Evolutionary conservation across 1,140 invertebrate species (phyloP), one percentile per base, ranked within the genome.

Genomic region (Centruroides sculpturatus): DNA sequence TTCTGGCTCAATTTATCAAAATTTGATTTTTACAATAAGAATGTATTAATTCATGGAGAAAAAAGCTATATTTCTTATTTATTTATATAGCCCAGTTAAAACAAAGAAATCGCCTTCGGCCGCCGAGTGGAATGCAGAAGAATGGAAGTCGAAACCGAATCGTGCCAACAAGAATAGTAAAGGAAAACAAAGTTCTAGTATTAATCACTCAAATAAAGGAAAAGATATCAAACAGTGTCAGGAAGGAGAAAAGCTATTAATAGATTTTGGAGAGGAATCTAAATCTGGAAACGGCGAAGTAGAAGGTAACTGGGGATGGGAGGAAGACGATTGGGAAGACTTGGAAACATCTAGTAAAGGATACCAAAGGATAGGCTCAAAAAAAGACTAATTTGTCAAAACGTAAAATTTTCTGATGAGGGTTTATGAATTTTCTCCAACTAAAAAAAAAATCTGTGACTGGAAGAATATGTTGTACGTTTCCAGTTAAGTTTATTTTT

Each of bases 321-420:
- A 57, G 9, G 55, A 61, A 35, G 12, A 35, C 4, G 41, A 47
- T 10, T 61, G 60, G 60, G 60, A 61, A 11, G 35, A 56, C 5
- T 35, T 61, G n/a, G 60, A 57, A 46, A 61, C 51, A 54, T 46
- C 55, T 13, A 52, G 49, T 55, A 60, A 55, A 54, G 60, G 60
- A 47, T 61, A 61, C 35, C 60, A 61, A 54, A 57, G 60, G 50
- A 61, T 61, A 61, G 60, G 60, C 48, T 60, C 54, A 47, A 61
- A 61, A 48, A 57, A 61, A 13, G 60, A 61, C 13, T 61, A 54
- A n/a, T n/a, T n/a, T n/a, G n/a, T n/a, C n/a, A n/a, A n/a, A 53
- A 10, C 9, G 9, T 47, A 47, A 47, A 23, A 12, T 55, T 34
- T 55, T 55, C 36, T 55, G 23, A 52, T 11, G 51, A 8, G 41